Percentiles rank a stretch among this genome's conserved stretches.
phyloP scores from a whole-genome alignment of 2,113 vertebrate species.

The Etheostoma cragini region DNA sequence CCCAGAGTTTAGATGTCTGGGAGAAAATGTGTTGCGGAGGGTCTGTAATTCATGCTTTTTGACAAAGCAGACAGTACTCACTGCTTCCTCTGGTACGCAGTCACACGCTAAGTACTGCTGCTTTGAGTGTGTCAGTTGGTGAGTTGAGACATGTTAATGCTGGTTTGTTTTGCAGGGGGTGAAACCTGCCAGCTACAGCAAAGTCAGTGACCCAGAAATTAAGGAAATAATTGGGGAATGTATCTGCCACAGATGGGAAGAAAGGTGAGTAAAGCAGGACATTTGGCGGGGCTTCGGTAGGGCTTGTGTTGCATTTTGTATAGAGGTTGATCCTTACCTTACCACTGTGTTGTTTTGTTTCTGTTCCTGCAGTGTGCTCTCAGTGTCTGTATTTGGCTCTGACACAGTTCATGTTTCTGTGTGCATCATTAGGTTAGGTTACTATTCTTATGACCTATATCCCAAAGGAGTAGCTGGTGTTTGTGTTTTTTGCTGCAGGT shows the following conservation, averaged over 20 bases:
- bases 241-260: constrained; percentile 96
- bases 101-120: not conserved
- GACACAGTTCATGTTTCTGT: constrained; percentile 35
- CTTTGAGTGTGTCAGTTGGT: constrained; percentile 15
- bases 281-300: not conserved
- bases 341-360: constrained; percentile 36
- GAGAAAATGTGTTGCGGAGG: constrained; percentile 6
- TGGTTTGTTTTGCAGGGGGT: constrained; percentile 87
- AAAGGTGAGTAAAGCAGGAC: constrained; percentile 88
- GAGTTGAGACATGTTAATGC: constrained; percentile 3
- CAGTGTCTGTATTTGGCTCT: constrained; percentile 42
- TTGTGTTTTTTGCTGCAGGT: constrained; percentile 85
- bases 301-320: not conserved
- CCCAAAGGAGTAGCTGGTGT: constrained; percentile 30
- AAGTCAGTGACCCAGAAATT: constrained; percentile 96
- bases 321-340: constrained; percentile 6
- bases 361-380: constrained; percentile 43
- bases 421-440: constrained; percentile 25
- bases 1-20: not conserved
- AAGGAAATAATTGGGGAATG: constrained; percentile 99
- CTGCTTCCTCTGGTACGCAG: not conserved
- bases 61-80: not conserved
- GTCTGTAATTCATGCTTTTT: constrained; percentile 25
- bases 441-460: constrained; percentile 25
- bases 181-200: constrained; percentile 96